A percentile compares a stretch with the other conserved stretches of the same genome.
These are phyloP conservation scores for Phrynocephalus vlangalii DNA, from an alignment of 2,797 vertebrate genomes.

Conservation along the genomic window DNA sequence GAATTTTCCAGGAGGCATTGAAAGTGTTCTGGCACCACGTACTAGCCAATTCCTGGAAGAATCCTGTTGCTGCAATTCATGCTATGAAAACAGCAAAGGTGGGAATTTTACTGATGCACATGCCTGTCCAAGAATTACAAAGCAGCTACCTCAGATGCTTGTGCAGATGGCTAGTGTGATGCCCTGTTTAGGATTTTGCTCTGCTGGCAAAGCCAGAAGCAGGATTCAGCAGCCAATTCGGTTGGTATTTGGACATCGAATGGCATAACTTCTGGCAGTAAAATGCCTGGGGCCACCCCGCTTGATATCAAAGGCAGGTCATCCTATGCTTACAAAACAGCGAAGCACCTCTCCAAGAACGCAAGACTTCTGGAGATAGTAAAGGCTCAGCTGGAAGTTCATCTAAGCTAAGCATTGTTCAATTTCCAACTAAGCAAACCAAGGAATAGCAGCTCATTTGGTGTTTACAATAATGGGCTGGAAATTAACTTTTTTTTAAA, in stretches of 20 bases:
- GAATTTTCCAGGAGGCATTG: not conserved
- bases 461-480: not conserved
- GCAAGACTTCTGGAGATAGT: not conserved
- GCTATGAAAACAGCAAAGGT: not conserved
- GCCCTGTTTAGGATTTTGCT: not conserved
- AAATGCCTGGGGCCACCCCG: not conserved
- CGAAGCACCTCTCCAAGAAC: not conserved
- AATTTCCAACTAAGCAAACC: not conserved
- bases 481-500: not conserved
- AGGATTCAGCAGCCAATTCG: not conserved
- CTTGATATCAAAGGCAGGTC: not conserved
- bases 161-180: no score
- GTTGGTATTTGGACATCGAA: not conserved
- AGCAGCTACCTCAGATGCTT: no score
- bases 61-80: not conserved
- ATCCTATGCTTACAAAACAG: not conserved
- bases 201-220: not conserved
- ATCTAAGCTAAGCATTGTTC: no score
- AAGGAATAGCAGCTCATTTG: not conserved
- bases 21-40: not conserved
- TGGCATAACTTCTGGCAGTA: not conserved
- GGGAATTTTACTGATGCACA: no score
- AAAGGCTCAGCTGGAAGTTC: not conserved
- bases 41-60: not conserved
- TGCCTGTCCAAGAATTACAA: no score